A percentile compares a stretch with the other conserved stretches of the same genome.
phyloP scores from a whole-genome alignment of 2,797 vertebrate species.

The Corythornis leucogaster region DNA sequence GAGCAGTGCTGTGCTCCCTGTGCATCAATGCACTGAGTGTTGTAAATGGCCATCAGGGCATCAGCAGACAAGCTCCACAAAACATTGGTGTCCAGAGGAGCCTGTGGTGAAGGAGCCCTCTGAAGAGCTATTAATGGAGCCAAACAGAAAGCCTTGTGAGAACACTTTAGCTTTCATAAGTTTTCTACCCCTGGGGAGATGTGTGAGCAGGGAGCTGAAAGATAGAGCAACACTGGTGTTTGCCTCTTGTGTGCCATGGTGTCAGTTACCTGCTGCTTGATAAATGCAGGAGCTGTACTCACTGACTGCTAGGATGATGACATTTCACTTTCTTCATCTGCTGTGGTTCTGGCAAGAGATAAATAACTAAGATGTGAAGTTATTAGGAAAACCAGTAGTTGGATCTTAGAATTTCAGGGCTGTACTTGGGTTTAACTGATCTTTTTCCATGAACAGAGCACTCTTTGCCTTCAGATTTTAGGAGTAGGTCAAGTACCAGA shows the following conservation, averaged over 20 bases:
- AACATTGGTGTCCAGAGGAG: constrained; percentile 22
- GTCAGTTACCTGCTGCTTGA: constrained; percentile 34
- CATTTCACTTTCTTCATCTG: constrained; percentile 41
- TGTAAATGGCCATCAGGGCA: neutral
- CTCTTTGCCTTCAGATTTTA: neutral
- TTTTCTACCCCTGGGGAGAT: constrained; percentile 5
- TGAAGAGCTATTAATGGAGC: constrained; percentile 28
- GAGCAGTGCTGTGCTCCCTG: neutral
- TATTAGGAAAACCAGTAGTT: neutral
- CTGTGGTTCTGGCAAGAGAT: constrained; percentile 42
- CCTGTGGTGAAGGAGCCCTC: constrained; percentile 11
- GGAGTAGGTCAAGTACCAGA: neutral
- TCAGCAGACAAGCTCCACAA: constrained; percentile 43
- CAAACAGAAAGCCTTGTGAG: constrained; percentile 55
- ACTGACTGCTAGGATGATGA: constrained; percentile 13
- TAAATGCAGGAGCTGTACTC: constrained; percentile 57
- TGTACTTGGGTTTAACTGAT: neutral
- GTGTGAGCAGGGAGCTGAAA: neutral
- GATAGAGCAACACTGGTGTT: constrained; percentile 28
- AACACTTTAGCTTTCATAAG: constrained; percentile 56
- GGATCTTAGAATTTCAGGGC: neutral
- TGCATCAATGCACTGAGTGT: constrained; percentile 22
- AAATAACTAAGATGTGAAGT: neutral
- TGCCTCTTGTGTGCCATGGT: constrained; percentile 51
- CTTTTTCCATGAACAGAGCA: neutral